Percentiles rank a stretch among this genome's conserved stretches.
Conservation (phyloP, 1,140 invertebrate genomes). For the Portunus trituberculatus region DNA sequence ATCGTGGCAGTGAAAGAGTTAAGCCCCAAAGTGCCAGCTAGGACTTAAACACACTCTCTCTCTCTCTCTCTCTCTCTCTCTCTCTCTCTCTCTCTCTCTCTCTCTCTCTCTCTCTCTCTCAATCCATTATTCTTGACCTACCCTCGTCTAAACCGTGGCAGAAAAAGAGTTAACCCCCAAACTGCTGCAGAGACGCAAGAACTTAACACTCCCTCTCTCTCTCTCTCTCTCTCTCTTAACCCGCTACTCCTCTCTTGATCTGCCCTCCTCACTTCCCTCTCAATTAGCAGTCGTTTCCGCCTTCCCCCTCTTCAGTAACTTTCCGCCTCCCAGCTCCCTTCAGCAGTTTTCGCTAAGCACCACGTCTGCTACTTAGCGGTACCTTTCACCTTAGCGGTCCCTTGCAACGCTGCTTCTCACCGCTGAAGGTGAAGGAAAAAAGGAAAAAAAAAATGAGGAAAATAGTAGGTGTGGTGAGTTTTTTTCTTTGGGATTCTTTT, state of each 20-base stretch:
- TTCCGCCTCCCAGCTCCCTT: background rate
- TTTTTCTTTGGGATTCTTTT: background rate
- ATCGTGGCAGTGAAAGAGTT: too few species aligned
- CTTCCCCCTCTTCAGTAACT: background rate
- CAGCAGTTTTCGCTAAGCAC: background rate
- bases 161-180: too few species aligned
- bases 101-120: too few species aligned
- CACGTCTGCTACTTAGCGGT: background rate
- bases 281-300: constrained; percentile 10
- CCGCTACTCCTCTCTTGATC: background rate
- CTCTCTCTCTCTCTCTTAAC: background rate
- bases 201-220: background rate
- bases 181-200: too few species aligned
- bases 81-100: too few species aligned
- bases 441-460: background rate
- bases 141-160: too few species aligned
- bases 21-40: too few species aligned
- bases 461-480: background rate
- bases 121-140: too few species aligned
- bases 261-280: background rate
- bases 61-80: too few species aligned
- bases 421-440: background rate
- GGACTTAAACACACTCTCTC: too few species aligned
- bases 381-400: background rate
- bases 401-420: background rate